These are phyloP conservation scores for Dinomys branickii DNA, from an alignment of 2,113 vertebrate species.

Conservation along the genomic window DNA sequence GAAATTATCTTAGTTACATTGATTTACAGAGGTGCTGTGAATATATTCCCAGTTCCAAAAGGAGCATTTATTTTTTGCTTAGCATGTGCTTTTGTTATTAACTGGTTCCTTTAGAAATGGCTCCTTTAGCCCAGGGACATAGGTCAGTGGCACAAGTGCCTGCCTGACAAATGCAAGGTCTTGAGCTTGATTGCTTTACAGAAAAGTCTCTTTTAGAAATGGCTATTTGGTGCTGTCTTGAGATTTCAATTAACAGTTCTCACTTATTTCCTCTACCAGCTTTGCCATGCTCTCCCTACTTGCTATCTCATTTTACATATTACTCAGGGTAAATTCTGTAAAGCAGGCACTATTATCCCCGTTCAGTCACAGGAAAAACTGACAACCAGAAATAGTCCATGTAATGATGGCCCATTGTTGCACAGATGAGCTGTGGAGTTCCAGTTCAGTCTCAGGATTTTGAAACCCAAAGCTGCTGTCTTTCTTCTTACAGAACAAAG, in stretches of 20 bases:
- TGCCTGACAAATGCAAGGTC: too few species aligned
- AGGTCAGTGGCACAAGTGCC: too few species aligned
- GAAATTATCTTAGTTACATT: background rate
- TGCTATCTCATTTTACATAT: background rate
- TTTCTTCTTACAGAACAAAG: background rate
- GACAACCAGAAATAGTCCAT: background rate
- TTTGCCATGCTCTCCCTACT: background rate
- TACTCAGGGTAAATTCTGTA: background rate
- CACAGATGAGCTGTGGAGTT: background rate
- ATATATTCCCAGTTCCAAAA: background rate
- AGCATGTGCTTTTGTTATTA: background rate
- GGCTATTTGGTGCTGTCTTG: background rate
- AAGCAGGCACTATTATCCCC: background rate
- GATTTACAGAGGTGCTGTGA: background rate
- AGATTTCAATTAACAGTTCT: background rate
- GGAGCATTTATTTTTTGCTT: background rate
- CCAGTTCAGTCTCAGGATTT: background rate
- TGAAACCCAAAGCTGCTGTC: background rate
- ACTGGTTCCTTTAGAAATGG: background rate
- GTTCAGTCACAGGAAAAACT: constrained; percentile 2
- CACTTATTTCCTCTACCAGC: background rate
- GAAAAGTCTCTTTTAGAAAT: background rate
- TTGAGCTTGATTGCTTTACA: too few species aligned
- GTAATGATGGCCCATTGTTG: background rate
- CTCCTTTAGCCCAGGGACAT: background rate